Percentiles rank a stretch among this genome's conserved stretches.
These are phyloP conservation scores for Acrossocheilus wenchowensis DNA, from an alignment of 2,797 vertebrate species.

Conservation along the genomic window DNA sequence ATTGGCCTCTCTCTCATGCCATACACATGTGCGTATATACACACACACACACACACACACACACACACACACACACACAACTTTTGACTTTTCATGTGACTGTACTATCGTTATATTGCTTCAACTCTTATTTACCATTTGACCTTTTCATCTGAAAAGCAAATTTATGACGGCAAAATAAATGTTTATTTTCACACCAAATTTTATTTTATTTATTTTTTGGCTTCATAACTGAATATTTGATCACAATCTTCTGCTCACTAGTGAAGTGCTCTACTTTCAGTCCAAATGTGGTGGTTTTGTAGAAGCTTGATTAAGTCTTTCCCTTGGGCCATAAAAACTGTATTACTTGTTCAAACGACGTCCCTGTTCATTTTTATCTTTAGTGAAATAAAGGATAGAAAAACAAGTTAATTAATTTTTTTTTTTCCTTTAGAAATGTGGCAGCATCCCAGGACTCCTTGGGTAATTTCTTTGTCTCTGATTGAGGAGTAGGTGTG, in stretches of 20 bases:
- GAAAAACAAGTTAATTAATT: background rate
- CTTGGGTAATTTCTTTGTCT: background rate
- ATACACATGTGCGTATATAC: background rate
- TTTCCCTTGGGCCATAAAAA: background rate
- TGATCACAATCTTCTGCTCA: background rate
- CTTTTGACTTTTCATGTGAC: background rate
- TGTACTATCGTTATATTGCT: background rate
- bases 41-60: background rate
- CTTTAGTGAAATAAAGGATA: background rate
- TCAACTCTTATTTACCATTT: background rate
- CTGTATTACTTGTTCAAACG: constrained; percentile 15
- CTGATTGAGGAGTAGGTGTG: background rate
- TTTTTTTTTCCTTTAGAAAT: background rate
- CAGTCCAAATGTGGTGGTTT: constrained; percentile 10
- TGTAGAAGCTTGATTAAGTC: constrained; percentile 22
- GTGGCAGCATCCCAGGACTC: background rate
- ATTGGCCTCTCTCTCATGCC: constrained; percentile 19
- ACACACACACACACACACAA: background rate
- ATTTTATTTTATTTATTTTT: background rate
- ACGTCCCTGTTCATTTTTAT: constrained; percentile 9
- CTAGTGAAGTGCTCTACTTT: constrained; percentile 24
- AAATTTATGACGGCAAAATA: background rate
- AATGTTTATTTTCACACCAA: background rate
- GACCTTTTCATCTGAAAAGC: background rate
- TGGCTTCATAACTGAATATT: background rate